phyloP scores from a whole-genome alignment of 2,113 vertebrate species.

The Chloroceryle aenea region DNA sequence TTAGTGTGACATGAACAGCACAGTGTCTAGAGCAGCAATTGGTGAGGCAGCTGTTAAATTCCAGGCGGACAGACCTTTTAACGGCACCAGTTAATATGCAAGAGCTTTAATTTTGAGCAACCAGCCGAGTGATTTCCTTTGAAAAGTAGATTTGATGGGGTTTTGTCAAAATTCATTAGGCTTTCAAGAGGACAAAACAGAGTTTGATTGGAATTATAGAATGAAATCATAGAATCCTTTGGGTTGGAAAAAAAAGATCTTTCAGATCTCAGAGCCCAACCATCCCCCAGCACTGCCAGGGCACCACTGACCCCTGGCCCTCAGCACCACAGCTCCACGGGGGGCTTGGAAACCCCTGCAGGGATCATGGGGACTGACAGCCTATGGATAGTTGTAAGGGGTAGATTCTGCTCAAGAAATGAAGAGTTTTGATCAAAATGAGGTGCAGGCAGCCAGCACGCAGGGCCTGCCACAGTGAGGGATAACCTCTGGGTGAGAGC shows the following conservation, averaged over 20 bases:
- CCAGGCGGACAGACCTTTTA: not conserved
- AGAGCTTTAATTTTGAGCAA: not conserved
- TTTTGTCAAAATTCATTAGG: not conserved
- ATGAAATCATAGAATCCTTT: too few relatives aligned
- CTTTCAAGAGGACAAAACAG: not conserved
- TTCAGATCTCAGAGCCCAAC: too few relatives aligned
- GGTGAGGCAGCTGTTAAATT: rapidly evolving
- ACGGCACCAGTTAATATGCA: rapidly evolving
- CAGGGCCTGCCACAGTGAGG: not conserved
- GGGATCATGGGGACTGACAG: too few relatives aligned
- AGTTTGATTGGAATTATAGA: not conserved
- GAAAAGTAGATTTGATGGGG: not conserved
- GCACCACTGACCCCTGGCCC: too few relatives aligned
- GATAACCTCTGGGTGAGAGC: not conserved
- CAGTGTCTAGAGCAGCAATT: rapidly evolving
- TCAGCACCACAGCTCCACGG: too few relatives aligned
- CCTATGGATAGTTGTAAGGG: not conserved
- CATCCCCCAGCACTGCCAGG: too few relatives aligned
- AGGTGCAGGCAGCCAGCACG: rapidly evolving
- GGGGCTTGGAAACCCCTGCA: too few relatives aligned
- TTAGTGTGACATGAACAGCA: not conserved
- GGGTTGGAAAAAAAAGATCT: too few relatives aligned
- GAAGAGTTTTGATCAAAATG: rapidly evolving
- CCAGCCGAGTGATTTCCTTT: not conserved
- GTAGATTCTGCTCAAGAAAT: not conserved